Evolutionary conservation across 2,797 vertebrate species (phyloP).

Genomic region (Chanos chanos): DNA sequence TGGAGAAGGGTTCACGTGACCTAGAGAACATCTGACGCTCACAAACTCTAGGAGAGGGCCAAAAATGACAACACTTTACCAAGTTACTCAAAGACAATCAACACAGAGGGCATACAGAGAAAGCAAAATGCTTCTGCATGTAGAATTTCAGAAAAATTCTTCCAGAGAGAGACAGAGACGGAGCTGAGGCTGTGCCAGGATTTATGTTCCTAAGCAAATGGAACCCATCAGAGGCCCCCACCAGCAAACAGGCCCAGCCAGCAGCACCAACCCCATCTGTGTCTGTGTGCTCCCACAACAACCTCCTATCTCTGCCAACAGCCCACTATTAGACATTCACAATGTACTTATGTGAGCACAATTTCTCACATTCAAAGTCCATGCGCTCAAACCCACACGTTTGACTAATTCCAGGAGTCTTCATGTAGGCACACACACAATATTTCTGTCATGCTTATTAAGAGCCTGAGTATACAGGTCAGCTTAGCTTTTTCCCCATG

Average conservation of each 20-base stretch:
- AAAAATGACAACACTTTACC: too few species aligned
- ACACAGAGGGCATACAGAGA: neutral
- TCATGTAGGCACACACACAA: neutral
- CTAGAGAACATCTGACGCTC: too few species aligned
- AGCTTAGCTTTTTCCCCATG: too few species aligned
- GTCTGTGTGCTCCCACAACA: conserved; percentile 1
- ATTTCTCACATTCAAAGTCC: too few species aligned
- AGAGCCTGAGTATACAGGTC: conserved; percentile 24
- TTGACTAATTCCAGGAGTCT: too few species aligned
- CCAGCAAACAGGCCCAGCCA: too few species aligned
- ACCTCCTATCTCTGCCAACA: neutral
- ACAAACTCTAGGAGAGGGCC: too few species aligned
- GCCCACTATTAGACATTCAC: neutral
- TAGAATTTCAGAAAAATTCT: conserved; percentile 50
- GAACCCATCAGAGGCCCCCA: conserved; percentile 26
- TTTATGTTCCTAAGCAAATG: conserved; percentile 17
- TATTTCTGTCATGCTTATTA: neutral
- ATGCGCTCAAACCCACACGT: too few species aligned
- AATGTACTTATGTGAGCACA: neutral
- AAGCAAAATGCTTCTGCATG: conserved; percentile 2
- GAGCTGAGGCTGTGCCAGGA: conserved; percentile 2
- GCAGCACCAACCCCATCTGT: too few species aligned
- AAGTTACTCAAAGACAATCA: too few species aligned
- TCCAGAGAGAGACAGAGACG: conserved; percentile 31
- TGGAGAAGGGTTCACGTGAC: too few species aligned